Percentiles rank a stretch among this genome's conserved stretches.
Conservation (phyloP, 2,888 invertebrate genomes). For the Aspidiotus destructor region DNA sequence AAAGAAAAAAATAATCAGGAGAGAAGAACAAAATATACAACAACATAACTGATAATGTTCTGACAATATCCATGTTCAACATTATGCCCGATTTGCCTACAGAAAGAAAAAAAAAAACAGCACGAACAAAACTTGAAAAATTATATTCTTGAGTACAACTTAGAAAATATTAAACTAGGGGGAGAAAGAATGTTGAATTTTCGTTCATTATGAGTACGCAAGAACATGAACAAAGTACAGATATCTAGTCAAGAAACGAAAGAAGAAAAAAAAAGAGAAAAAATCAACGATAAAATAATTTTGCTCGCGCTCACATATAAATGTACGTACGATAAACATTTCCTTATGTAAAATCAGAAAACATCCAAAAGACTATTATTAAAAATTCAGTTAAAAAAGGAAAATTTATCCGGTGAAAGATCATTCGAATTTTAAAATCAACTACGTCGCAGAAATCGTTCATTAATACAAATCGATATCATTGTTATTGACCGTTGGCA, state of each 20-base stretch:
- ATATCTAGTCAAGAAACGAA: no score
- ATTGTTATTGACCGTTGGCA: no score
- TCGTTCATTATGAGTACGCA: neutral
- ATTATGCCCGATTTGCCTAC: no score
- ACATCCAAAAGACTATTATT: neutral
- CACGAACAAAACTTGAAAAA: slow-evolving; percentile 1
- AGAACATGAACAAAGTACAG: no score
- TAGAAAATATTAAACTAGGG: neutral
- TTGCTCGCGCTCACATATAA: slow-evolving; percentile 5
- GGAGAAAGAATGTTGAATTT: neutral
- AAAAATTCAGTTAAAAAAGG: neutral
- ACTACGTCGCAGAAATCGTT: neutral
- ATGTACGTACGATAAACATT: neutral
- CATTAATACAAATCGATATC: no score
- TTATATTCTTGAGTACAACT: neutral
- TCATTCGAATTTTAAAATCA: neutral
- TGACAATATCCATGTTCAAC: neutral
- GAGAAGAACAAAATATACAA: neutral
- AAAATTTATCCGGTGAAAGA: neutral
- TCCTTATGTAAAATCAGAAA: neutral
- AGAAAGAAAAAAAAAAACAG: neutral
- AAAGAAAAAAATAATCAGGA: neutral
- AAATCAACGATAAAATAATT: neutral
- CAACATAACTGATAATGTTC: neutral
- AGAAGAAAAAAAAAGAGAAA: no score